Percentiles rank a stretch among this genome's conserved stretches.
Evolutionary conservation across 2,888 invertebrate genomes (phyloP).

Genomic region (Opisthograptis luteolata): DNA sequence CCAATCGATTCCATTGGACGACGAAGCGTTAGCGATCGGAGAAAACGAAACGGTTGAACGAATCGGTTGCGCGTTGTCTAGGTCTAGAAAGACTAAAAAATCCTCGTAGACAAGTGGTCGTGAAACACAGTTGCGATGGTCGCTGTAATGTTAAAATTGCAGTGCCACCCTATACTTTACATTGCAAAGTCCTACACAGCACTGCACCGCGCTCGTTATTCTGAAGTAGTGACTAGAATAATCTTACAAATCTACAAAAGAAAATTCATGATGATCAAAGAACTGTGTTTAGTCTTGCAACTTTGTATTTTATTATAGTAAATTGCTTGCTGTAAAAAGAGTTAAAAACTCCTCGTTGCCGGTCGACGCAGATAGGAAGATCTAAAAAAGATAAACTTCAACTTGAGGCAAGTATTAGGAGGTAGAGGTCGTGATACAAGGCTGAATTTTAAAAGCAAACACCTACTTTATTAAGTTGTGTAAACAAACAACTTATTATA

Average conservation of each 20-base stretch:
- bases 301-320: conserved; percentile 13
- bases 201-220: no score
- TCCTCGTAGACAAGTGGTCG: no score
- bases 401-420: conserved; percentile 5
- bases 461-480: not conserved
- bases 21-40: no score
- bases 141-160: no score
- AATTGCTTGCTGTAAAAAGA: conserved; percentile 13
- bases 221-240: conserved; percentile 3
- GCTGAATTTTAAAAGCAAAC: conserved; percentile 8
- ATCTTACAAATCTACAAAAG: not conserved
- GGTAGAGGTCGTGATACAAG: conserved; percentile 13
- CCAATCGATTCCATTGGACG: no score
- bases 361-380: conserved; percentile 6
- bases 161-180: not conserved
- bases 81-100: no score
- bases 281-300: conserved; percentile 3
- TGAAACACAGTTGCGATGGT: no score
- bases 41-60: no score
- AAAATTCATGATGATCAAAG: no score
- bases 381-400: conserved; percentile 12
- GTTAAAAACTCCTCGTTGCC: not conserved
- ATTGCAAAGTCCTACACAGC: not conserved
- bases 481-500: not conserved
- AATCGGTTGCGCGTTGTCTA: no score